These are phyloP conservation scores for Ecdyonurus torrentis DNA, from an alignment of 2,888 invertebrate species.

Conservation along the genomic window DNA sequence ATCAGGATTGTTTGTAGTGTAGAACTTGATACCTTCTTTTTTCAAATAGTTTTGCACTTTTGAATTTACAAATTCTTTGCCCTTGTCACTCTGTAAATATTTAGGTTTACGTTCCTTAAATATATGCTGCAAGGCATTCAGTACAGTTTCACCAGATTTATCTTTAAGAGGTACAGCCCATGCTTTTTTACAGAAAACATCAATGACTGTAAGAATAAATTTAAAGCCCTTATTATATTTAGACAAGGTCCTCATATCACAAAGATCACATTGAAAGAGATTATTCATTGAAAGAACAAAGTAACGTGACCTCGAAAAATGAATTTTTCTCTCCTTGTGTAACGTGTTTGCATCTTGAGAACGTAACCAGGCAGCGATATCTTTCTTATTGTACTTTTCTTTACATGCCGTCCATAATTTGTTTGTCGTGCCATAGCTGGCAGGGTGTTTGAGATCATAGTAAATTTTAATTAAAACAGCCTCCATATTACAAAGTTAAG, in stretches of 20 bases:
- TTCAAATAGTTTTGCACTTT: no score
- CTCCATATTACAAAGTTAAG: no score
- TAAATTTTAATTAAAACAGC: not conserved
- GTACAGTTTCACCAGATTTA: not conserved
- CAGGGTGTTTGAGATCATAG: no score
- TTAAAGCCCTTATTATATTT: not conserved
- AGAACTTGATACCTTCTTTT: no score
- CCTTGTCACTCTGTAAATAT: not conserved
- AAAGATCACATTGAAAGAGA: not conserved
- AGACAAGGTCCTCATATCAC: not conserved
- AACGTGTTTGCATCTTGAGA: conserved; percentile 13
- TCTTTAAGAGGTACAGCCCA: not conserved
- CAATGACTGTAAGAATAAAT: not conserved
- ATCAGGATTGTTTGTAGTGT: conserved; percentile 17
- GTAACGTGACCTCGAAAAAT: not conserved
- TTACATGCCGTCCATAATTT: not conserved
- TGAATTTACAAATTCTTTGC: no score
- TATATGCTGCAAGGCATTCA: not conserved
- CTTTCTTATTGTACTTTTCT: not conserved
- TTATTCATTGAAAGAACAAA: not conserved
- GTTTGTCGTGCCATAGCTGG: no score
- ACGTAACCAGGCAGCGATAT: conserved; percentile 10
- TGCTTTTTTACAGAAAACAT: not conserved
- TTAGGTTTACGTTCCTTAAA: not conserved
- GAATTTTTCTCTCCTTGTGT: not conserved